Conservation (phyloP, 37 sponge, comb jelly and placozoan species). For the Diacarnus erythraeanus region DNA sequence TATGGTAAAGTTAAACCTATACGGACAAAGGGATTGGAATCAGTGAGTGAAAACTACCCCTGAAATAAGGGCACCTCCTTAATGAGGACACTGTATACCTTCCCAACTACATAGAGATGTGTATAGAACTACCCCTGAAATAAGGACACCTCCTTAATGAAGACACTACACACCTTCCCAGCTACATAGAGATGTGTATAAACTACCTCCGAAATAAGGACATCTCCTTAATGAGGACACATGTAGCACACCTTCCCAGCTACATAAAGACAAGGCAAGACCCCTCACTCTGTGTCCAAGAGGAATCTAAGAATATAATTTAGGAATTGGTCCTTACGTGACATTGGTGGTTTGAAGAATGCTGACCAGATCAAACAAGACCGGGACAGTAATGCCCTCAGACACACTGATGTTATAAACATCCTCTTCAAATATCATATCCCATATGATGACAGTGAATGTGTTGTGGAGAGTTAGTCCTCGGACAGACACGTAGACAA, state of each 20-base stretch:
- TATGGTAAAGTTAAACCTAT: conserved; percentile 66
- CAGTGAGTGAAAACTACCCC: not conserved
- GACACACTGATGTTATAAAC: conserved; percentile 28
- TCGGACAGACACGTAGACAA: conserved; percentile 63
- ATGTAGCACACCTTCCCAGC: too few species aligned
- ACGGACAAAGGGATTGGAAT: not conserved
- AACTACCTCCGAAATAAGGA: too few species aligned
- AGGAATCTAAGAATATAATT: not conserved
- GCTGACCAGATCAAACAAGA: conserved; percentile 27
- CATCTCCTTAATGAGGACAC: too few species aligned
- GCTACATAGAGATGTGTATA: too few species aligned
- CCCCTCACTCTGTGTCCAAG: not conserved
- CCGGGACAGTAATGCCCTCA: conserved; percentile 12
- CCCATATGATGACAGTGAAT: conserved; percentile 72
- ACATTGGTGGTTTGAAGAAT: conserved; percentile 20
- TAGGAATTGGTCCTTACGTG: conserved; percentile 33
- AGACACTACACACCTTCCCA: too few species aligned
- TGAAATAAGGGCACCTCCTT: too few species aligned
- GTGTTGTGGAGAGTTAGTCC: conserved; percentile 44
- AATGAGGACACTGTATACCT: too few species aligned
- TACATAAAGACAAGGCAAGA: not conserved
- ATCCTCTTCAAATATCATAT: conserved; percentile 64
- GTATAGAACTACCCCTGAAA: too few species aligned
- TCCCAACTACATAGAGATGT: too few species aligned
- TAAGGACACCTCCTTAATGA: too few species aligned